Conservation (phyloP, 2,888 invertebrate species). For the Tetrapedia diversipes region DNA sequence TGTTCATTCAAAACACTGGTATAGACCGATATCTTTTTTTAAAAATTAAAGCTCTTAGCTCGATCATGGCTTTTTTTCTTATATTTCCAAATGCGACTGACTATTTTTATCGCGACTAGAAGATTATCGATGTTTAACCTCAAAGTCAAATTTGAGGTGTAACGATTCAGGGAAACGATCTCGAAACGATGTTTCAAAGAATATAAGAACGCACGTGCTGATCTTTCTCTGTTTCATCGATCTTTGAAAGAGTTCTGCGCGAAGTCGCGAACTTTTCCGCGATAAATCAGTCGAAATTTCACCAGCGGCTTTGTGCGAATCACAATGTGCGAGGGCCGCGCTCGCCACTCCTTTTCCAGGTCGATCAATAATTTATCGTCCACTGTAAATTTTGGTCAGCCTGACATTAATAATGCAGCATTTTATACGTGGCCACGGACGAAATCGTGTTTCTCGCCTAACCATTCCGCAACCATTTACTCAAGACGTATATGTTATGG, state of each 20-base stretch:
- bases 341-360: conserved; percentile 42
- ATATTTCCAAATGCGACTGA: too few species aligned
- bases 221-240: not conserved
- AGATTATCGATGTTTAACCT: too few species aligned
- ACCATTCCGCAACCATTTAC: not conserved
- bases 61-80: too few species aligned
- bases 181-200: not conserved
- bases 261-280: conserved; percentile 21
- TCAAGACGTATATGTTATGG: too few species aligned
- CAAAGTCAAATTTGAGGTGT: not conserved
- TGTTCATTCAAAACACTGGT: too few species aligned
- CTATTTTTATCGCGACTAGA: too few species aligned
- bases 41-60: too few species aligned
- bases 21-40: too few species aligned
- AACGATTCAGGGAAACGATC: too few species aligned
- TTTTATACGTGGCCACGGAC: conserved; percentile 35
- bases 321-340: conserved; percentile 29
- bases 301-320: conserved; percentile 38
- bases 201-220: not conserved
- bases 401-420: conserved; percentile 42
- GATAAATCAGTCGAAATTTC: conserved; percentile 42
- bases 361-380: conserved; percentile 52
- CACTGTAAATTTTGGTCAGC: conserved; percentile 39
- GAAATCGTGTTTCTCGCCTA: conserved; percentile 22
- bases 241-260: not conserved